Conservation (phyloP, 2,888 invertebrate genomes). For the Microplitis deprimator region DNA sequence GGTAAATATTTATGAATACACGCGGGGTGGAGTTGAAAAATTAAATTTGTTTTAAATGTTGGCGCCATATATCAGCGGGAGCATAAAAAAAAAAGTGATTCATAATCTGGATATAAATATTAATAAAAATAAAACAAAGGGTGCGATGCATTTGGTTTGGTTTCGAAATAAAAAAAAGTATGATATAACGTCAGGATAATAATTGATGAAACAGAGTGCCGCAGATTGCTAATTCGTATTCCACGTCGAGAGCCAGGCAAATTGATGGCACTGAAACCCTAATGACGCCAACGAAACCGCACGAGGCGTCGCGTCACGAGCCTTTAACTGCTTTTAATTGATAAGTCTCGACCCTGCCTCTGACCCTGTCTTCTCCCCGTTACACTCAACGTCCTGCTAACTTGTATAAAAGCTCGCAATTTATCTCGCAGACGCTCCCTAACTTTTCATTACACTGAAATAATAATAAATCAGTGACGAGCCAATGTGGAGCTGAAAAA, state of each 20-base stretch:
- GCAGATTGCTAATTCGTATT: conserved; percentile 61
- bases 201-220: conserved; percentile 55
- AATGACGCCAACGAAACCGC: conserved; percentile 37
- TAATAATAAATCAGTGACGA: conserved; percentile 14
- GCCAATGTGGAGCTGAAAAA: background rate
- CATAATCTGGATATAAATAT: background rate
- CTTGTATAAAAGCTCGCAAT: conserved; percentile 20
- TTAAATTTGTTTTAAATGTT: too few relatives aligned
- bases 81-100: background rate
- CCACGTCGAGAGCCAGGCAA: conserved; percentile 48
- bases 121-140: background rate
- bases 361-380: background rate
- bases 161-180: conserved; percentile 39
- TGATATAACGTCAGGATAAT: conserved; percentile 49
- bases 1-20: too few relatives aligned
- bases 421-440: background rate
- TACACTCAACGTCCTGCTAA: conserved; percentile 6
- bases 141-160: background rate
- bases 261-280: conserved; percentile 49
- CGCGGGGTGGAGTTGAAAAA: too few relatives aligned
- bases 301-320: conserved; percentile 28
- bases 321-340: conserved; percentile 41
- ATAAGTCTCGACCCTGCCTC: conserved; percentile 27
- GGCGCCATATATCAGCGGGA: background rate
- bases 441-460: conserved; percentile 6